phyloP scores from a whole-genome alignment of 1,140 invertebrate genomes.

The Charaxes varanes region DNA sequence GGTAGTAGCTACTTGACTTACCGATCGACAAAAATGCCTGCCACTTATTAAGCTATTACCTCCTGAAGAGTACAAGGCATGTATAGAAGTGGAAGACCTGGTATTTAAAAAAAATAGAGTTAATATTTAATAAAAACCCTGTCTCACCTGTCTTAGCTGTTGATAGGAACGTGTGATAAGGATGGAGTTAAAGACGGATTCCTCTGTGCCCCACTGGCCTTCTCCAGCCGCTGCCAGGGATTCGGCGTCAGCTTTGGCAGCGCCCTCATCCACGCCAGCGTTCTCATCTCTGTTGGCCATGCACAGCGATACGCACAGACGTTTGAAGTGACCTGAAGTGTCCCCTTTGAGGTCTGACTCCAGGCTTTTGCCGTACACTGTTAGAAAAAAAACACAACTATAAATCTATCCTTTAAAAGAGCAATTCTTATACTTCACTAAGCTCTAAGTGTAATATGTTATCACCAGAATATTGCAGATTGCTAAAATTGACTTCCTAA shows the following conservation, averaged over 20 bases:
- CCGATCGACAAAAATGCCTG: too few relatives aligned
- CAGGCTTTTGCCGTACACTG: conserved; percentile 89
- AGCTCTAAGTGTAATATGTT: too few relatives aligned
- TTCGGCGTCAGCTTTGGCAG: conserved; percentile 82
- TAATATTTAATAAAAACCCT: not conserved
- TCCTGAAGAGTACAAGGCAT: too few relatives aligned
- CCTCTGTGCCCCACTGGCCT: conserved; percentile 90
- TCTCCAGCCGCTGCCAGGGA: conserved; percentile 83
- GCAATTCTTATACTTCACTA: too few relatives aligned
- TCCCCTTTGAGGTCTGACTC: conserved; percentile 94
- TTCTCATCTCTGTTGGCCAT: conserved; percentile 90
- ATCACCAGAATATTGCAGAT: too few relatives aligned
- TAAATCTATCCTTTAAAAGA: too few relatives aligned
- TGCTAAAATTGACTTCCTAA: too few relatives aligned
- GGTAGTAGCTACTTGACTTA: too few relatives aligned
- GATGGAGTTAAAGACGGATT: conserved; percentile 89
- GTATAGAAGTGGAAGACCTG: too few relatives aligned
- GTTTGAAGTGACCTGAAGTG: conserved; percentile 93
- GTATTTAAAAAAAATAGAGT: not conserved
- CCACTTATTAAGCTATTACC: too few relatives aligned
- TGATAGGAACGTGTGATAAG: conserved; percentile 86
- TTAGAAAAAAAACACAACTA: conserved; percentile 7
- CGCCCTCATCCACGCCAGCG: conserved; percentile 79
- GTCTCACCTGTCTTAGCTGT: conserved; percentile 80
- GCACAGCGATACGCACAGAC: conserved; percentile 88